Base-by-base conservation (phyloP, 2,797 vertebrate species). In the Phoebastria nigripes region DNA sequence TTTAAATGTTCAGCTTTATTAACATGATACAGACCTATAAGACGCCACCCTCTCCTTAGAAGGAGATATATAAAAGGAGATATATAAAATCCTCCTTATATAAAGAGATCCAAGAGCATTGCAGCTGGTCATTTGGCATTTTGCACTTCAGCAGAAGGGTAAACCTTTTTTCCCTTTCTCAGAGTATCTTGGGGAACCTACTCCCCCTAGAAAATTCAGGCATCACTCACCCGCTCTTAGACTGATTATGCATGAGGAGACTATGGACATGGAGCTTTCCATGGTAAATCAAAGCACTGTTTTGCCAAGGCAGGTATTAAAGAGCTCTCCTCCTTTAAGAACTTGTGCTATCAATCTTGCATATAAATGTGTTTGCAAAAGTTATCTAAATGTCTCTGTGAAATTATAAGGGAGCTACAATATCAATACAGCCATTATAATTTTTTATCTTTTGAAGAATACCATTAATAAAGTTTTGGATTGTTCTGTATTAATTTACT, bases 401-500 rank as follows among this genome's bases (percentile, higher is more conserved):
- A 85, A 82, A 73, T 92, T 49, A 52, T 13, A 55, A 69, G n/a
- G 33, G 39, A 89, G 13, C 12, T 82, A 25, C 49, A 55, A 35
- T 59, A 76, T 29, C 67, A 72, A 49, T 26, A 39, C 4, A 49
- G 21, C 4, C 31, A 71, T 61, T 73, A 56, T 9, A 8, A 31
- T 22, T 87, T 70, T 87, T 81, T 9, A 66, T 25, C 25, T 71
- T 87, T 85, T 47, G 22, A 91, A 85, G 47, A 87, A 82, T 41
- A 51, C 5, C 8, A 41, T 80, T 73, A 93, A 73, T 63, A 59
- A 78, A 42, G 44, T 52, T 80, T 73, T 63, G 29, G 37, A 76
- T 81, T 88, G 46, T 88, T 91, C 70, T 78, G 41, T 79, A 54
- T 69, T 91, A 69, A 83, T 96, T 94, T 89, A 82, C 24, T 66